These are phyloP conservation scores for Argyresthia goedartella DNA, from an alignment of 2,888 invertebrate genomes.

Conservation along the genomic window DNA sequence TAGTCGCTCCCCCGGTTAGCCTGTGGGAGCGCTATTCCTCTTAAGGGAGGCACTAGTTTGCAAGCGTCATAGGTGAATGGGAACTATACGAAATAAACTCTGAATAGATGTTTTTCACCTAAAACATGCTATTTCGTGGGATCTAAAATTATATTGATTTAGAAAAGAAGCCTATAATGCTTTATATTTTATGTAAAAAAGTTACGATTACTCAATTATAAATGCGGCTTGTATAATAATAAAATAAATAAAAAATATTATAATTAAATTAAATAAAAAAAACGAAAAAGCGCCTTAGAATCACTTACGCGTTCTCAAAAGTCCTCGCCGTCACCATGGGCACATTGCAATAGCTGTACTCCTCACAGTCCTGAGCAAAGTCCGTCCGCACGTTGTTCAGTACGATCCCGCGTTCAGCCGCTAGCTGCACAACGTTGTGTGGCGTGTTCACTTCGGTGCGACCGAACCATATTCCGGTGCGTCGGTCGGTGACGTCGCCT, in stretches of 20 bases:
- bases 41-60: too few relatives aligned
- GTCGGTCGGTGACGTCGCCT: neutral
- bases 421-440: neutral
- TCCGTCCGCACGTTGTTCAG: neutral
- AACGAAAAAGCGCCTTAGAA: too few relatives aligned
- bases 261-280: neutral
- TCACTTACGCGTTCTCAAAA: conserved; percentile 3
- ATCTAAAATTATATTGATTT: neutral
- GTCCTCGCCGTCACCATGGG: conserved; percentile 17
- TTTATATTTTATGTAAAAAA: neutral
- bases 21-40: too few relatives aligned
- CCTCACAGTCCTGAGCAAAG: conserved; percentile 26
- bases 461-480: conserved; percentile 14
- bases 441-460: conserved; percentile 10
- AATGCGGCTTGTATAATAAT: neutral
- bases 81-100: too few relatives aligned
- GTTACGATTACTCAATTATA: neutral
- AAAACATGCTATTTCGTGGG: too few relatives aligned
- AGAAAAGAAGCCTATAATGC: neutral
- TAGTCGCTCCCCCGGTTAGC: too few relatives aligned
- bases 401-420: neutral
- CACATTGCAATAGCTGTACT: conserved; percentile 38
- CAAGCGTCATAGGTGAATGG: too few relatives aligned
- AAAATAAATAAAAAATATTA: too few relatives aligned
- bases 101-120: too few relatives aligned